A percentile compares a stretch with the other conserved stretches of the same genome.
These are phyloP conservation scores for Nyctereutes procyonoides DNA, from an alignment of 2,113 vertebrate genomes.

Conservation along the genomic window DNA sequence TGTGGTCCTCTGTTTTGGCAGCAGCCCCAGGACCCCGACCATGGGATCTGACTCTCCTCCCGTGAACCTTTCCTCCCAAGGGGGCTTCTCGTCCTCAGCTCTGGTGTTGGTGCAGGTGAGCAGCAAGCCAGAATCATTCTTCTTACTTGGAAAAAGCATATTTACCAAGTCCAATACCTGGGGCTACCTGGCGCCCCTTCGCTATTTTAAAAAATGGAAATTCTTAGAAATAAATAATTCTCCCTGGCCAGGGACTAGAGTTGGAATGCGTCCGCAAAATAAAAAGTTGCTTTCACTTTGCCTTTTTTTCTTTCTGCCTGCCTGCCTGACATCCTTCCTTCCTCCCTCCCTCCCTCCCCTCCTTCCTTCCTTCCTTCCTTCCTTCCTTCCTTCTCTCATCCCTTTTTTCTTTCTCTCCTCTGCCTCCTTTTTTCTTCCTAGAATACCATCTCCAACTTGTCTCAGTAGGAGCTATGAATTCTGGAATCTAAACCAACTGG, in stretches of 20 bases:
- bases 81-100: background rate
- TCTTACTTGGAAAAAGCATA: fast-evolving
- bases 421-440: background rate
- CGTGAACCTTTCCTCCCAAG: fast-evolving
- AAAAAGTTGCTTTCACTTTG: background rate
- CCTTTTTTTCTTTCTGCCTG: background rate
- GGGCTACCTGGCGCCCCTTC: background rate
- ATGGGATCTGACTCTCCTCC: fast-evolving
- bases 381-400: background rate
- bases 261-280: background rate
- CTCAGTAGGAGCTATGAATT: background rate
- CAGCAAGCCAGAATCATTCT: fast-evolving
- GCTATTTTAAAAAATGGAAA: background rate
- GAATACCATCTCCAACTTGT: background rate
- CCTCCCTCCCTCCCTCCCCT: no score
- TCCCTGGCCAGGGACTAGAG: background rate
- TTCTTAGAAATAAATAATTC: background rate
- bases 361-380: background rate
- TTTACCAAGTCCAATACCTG: background rate
- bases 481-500: background rate
- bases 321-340: fast-evolving
- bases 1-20: fast-evolving
- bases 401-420: no score
- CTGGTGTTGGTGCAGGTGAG: background rate
- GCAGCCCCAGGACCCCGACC: background rate